Evolutionary conservation across 2,888 invertebrate genomes (phyloP), one percentile per base, ranked within the genome.

Genomic region (Agonopterix alstromeriana): DNA sequence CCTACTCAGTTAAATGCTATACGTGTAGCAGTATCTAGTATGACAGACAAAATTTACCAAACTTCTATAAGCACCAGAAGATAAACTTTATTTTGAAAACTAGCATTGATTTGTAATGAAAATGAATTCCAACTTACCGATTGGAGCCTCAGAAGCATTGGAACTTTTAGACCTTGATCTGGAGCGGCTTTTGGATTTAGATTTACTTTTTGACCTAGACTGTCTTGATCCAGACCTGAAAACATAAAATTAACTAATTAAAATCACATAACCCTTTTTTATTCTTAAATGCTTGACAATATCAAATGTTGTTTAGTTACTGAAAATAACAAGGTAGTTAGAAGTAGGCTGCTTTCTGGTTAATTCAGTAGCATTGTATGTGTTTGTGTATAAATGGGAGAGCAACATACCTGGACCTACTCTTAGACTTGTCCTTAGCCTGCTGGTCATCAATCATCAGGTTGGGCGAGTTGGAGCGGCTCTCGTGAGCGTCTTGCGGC

Each of bases 401-500:
- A 3, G 3, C 17, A 10, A 45, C 10, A 54, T 59, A 86, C 86
- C 87, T 82, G 14, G 86, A 85, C 52, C 82, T 67, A 54, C 84
- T 87, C 48, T 77, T 80, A 0, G 85, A 74, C 53, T 84, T 85
- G 2, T 73, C 77, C 44, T 83, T 83, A 12, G 62, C 66, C 38
- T 72, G 68, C n/a, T 67, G 80, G 74, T 88, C 89, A 66, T 89
- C 89, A 59, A 89, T 89, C 86, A 89, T 89, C 9, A 89, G 76
- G 58, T 87, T 86, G 0, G 90, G 90, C 1, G 90, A 88, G 52
- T 89, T 90, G 1, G 91, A 91, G 48, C 88, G 69, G 53, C 89
- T 89, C 47, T 88, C 89, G 36, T 77, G 76, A 0, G 67, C 73
- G 58, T 80, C 77, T 35, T 74, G 79, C 46, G 73, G 70, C 2